phyloP scores from a whole-genome alignment of 2,113 vertebrate genomes.

The Sphyrna mokarran region DNA sequence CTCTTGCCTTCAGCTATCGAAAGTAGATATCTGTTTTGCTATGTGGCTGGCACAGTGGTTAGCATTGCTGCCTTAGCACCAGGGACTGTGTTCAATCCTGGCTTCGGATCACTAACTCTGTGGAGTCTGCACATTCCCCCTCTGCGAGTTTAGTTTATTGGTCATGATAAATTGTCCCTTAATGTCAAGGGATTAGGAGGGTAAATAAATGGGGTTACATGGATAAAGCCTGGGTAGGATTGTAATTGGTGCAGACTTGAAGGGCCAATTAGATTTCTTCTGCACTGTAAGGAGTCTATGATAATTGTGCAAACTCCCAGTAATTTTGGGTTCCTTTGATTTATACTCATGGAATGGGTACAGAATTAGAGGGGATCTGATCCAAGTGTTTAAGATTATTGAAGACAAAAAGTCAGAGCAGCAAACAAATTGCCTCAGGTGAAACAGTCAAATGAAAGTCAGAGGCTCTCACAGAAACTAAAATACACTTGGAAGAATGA shows the following conservation, averaged over 20 bases:
- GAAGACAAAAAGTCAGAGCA: background rate
- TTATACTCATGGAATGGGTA: background rate
- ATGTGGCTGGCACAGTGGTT: background rate
- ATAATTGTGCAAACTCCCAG: background rate
- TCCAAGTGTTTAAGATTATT: background rate
- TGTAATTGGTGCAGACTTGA: too few species aligned
- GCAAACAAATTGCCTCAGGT: background rate
- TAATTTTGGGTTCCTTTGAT: background rate
- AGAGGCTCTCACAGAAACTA: background rate
- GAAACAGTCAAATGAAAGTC: background rate
- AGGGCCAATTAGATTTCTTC: too few species aligned
- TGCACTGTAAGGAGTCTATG: too few species aligned
- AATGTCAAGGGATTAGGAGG: too few species aligned
- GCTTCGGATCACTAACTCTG: too few species aligned
- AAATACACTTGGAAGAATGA: background rate
- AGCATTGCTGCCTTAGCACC: too few species aligned
- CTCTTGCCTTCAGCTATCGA: background rate
- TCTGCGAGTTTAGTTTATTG: too few species aligned
- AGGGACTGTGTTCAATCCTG: too few species aligned
- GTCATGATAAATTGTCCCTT: too few species aligned
- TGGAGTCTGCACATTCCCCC: too few species aligned
- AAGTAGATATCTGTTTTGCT: background rate
- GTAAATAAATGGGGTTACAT: too few species aligned
- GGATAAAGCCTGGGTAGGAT: too few species aligned
- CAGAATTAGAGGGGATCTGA: background rate